These are phyloP conservation scores for Pentalonia nigronervosa DNA, from an alignment of 1,140 invertebrate genomes.

Conservation along the genomic window DNA sequence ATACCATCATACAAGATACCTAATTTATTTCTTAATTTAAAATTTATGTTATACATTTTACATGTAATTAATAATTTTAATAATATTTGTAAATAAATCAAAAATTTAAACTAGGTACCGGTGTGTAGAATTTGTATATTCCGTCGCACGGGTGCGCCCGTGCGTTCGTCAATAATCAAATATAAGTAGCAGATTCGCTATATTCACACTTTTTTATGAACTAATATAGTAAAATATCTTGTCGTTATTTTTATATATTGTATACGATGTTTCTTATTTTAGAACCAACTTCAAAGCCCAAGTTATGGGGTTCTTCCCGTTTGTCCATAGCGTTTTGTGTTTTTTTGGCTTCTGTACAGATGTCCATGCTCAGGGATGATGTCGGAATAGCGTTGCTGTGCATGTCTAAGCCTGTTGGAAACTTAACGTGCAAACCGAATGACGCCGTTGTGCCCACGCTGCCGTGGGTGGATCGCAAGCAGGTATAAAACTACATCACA, in stretches of 20 bases:
- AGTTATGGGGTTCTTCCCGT: conserved; percentile 33
- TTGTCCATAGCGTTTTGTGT: conserved; percentile 14
- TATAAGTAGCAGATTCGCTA: too few species aligned
- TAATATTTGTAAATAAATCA: too few species aligned
- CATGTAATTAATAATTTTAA: too few species aligned
- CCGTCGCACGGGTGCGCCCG: too few species aligned
- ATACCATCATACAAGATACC: too few species aligned
- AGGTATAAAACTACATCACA: neutral
- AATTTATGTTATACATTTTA: too few species aligned
- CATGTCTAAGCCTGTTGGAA: conserved; percentile 23
- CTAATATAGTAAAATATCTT: too few species aligned
- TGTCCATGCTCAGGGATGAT: conserved; percentile 1
- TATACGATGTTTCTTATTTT: neutral
- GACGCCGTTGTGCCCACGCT: neutral
- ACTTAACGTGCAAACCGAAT: neutral
- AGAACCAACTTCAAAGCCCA: neutral
- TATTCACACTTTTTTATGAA: too few species aligned
- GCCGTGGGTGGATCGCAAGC: neutral
- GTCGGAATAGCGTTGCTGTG: conserved; percentile 30
- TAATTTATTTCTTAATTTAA: too few species aligned
- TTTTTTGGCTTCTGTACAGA: conserved; percentile 5
- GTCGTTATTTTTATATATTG: neutral
- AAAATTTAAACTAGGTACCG: too few species aligned
- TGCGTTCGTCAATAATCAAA: too few species aligned
- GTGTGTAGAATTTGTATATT: too few species aligned